Percentiles rank a stretch among this genome's conserved stretches.
phyloP scores from a whole-genome alignment of 92 coral and sea anemone species.

The Zoanthus sansibaricus region DNA sequence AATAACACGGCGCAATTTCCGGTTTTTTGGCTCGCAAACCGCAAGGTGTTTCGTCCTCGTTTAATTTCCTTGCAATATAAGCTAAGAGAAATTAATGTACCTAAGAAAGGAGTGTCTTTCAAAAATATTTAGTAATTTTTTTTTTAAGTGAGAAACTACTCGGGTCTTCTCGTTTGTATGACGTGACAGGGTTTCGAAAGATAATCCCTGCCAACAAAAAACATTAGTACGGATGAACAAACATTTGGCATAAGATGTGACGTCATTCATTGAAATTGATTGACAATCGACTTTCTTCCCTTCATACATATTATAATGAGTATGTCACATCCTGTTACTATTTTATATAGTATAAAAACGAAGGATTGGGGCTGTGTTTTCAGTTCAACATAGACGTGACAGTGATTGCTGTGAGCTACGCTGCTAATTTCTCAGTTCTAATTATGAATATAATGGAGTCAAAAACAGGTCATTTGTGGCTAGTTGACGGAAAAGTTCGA shows the following conservation, averaged over 20 bases:
- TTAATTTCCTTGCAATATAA: not conserved
- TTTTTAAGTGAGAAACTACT: not conserved
- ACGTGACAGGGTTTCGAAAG: not conserved
- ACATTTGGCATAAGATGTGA: not conserved
- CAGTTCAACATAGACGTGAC: constrained; percentile 8
- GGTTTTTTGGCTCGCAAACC: not conserved
- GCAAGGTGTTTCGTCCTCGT: not conserved
- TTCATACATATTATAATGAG: constrained; percentile 4
- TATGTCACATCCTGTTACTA: constrained; percentile 51
- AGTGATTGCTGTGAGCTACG: not conserved
- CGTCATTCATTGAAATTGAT: constrained; percentile 27
- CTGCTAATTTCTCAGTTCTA: not conserved
- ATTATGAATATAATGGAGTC: constrained; percentile 82
- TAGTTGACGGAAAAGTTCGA: constrained; percentile 46
- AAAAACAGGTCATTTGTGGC: constrained; percentile 76
- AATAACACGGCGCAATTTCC: not conserved
- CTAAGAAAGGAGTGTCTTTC: not conserved
- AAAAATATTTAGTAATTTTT: not conserved
- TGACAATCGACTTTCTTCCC: constrained; percentile 12
- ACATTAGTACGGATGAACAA: not conserved
- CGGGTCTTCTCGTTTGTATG: not conserved
- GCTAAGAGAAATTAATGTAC: not conserved
- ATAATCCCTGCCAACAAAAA: not conserved
- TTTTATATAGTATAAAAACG: constrained; percentile 11
- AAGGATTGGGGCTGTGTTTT: not conserved